Base-by-base conservation (phyloP, 2,113 vertebrate genomes). In the Silurus asotus region DNA sequence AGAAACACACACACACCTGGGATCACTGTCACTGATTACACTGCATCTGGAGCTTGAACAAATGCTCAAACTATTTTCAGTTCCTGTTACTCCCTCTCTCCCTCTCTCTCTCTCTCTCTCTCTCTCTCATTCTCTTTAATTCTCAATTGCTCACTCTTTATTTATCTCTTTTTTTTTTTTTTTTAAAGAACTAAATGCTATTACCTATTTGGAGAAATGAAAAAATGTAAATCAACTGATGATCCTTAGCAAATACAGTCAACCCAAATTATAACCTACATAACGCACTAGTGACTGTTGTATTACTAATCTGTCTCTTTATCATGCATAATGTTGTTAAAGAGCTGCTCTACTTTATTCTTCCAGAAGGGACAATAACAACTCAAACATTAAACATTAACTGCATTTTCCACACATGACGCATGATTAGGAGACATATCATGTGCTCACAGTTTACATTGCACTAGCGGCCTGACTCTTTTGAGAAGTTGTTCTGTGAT, bases 1-100 rank as follows among this genome's bases (percentile, higher is more conserved):
- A 51, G 56, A 62, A 69, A 84, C 83, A 64, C 58, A 53, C 92
- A 93, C 91, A 91, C 91, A 89, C 76, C 82, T 91, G 90, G 67
- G 91, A 95, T 91, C 91, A 88, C 64, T 82, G 89, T 89, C 86
- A 92, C 88, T 89, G 90, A 93, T 92, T 93, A 92, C 92, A 87
- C 84, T 72, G 85, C 89, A 89, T 88, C 91, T 91, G 90, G 89
- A 90, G 90, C 88, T 86, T 67, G 78, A 84, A 86, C 48, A 70
- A 53, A 84, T 17, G 84, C 80, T 74, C 49, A 51, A 64, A 13
- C 28, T 17, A 77, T 85, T 85, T 86, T 86, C 59, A 56, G 25
- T 77, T 85, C 37, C 65, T 56, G 17, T 62, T 23, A 7, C 53
- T 55, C 49, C 64, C 37, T 62, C 83, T 62, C 53, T 53, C 37